A percentile compares a stretch with the other conserved stretches of the same genome.
Evolutionary conservation across 2,888 invertebrate species (phyloP).

Genomic region (Dynastes hyllus): DNA sequence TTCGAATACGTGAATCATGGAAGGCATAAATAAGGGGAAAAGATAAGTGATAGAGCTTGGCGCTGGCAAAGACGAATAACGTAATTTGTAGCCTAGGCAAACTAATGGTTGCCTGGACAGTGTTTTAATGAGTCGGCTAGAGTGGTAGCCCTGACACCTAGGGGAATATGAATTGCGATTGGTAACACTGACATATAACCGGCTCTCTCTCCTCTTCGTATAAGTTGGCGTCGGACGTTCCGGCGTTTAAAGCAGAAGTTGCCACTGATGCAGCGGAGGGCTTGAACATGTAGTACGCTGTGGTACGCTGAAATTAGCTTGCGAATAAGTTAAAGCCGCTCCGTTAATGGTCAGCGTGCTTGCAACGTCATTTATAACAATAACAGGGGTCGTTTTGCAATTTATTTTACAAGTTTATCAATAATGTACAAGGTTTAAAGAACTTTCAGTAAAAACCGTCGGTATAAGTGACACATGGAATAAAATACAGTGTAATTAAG

Average conservation of each 20-base stretch:
- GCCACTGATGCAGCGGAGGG: slow-evolving; percentile 13
- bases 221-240: slow-evolving; percentile 47
- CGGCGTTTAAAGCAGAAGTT: slow-evolving; percentile 37
- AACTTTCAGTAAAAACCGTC: too few relatives aligned
- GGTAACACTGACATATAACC: slow-evolving; percentile 68
- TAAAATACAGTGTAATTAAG: too few relatives aligned
- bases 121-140: slow-evolving; percentile 72
- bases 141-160: slow-evolving; percentile 70
- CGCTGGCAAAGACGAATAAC: slow-evolving; percentile 72
- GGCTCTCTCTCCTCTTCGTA: slow-evolving; percentile 47
- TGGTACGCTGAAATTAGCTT: neutral
- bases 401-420: too few relatives aligned
- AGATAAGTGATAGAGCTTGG: slow-evolving; percentile 53
- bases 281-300: neutral
- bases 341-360: neutral
- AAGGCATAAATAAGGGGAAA: slow-evolving; percentile 45
- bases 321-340: slow-evolving; percentile 5
- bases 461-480: too few relatives aligned
- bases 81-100: slow-evolving; percentile 71
- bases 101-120: slow-evolving; percentile 73
- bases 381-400: neutral
- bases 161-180: slow-evolving; percentile 70
- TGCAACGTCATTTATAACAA: slow-evolving; percentile 7
- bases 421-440: too few relatives aligned
- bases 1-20: slow-evolving; percentile 44